A percentile compares a stretch with the other conserved stretches of the same genome.
These are phyloP conservation scores for Arvicanthis niloticus DNA, from an alignment of 2,113 vertebrate species.

Conservation along the genomic window DNA sequence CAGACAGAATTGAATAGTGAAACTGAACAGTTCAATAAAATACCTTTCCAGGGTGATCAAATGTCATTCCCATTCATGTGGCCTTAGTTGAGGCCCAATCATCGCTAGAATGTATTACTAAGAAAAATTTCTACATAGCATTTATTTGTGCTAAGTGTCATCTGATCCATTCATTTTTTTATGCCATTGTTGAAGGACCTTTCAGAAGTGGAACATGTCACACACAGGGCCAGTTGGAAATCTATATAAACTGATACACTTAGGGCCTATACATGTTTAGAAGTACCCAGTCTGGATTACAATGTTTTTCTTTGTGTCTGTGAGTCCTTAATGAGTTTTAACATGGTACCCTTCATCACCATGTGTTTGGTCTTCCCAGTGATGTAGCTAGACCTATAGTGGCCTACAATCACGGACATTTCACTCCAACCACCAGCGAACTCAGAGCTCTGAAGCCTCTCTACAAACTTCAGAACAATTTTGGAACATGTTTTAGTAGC, in stretches of 20 bases:
- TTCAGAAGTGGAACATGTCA: neutral
- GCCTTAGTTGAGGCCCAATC: neutral
- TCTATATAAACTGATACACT: neutral
- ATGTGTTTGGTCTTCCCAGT: neutral
- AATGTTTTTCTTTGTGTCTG: no score
- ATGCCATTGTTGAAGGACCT: no score
- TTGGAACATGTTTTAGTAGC: neutral
- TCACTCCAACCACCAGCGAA: no score
- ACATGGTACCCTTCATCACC: neutral
- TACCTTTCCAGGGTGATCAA: neutral
- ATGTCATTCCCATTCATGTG: neutral
- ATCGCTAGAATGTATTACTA: neutral
- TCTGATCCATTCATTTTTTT: neutral
- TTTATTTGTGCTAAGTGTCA: neutral
- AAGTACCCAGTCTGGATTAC: neutral
- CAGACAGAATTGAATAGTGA: neutral
- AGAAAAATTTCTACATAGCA: neutral
- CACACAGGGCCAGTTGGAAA: neutral
- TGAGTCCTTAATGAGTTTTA: neutral
- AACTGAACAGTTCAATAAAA: neutral
- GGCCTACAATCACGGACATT: neutral
- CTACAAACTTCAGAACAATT: neutral
- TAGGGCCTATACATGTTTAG: fast-evolving
- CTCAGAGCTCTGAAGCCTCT: neutral
- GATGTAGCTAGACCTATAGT: neutral